These are phyloP conservation scores for Glandiceps talaboti DNA, from an alignment of 53 echinoderm and acorn worm species.

Conservation along the genomic window DNA sequence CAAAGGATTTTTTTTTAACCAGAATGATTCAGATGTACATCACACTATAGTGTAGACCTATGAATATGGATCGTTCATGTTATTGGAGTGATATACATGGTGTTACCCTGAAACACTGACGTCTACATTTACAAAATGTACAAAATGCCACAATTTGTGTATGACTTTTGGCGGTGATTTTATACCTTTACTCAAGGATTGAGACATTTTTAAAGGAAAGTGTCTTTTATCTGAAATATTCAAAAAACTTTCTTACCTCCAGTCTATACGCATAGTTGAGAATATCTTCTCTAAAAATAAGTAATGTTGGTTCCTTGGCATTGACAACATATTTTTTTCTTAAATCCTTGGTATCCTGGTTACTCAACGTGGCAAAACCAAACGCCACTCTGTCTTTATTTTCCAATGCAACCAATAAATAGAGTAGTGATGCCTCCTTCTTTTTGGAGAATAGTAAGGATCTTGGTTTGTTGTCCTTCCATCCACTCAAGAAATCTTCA, in stretches of 20 bases:
- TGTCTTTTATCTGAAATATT: no score
- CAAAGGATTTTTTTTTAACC: no score
- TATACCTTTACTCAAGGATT: no score
- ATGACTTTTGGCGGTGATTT: no score
- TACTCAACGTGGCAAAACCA: constrained; percentile 47
- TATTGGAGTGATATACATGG: no score
- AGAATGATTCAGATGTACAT: no score
- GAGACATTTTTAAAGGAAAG: no score
- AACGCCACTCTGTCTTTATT: constrained; percentile 47
- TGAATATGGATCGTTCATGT: no score
- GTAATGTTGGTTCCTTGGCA: constrained; percentile 29
- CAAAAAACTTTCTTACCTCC: constrained; percentile 51
- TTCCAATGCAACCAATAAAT: constrained; percentile 39
- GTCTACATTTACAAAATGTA: no score
- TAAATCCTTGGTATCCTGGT: constrained; percentile 24
- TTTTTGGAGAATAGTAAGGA: constrained; percentile 62
- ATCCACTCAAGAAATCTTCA: constrained; percentile 42
- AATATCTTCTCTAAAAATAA: constrained; percentile 68
- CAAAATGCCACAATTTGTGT: no score
- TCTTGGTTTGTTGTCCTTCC: constrained; percentile 71
- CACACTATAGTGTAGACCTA: no score
- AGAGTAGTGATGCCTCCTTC: constrained; percentile 44
- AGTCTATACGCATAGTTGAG: constrained; percentile 41
- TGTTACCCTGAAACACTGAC: no score
- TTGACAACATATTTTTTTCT: constrained; percentile 32